A percentile compares a stretch with the other conserved stretches of the same genome.
phyloP scores from a whole-genome alignment of 1,140 invertebrate species.

The Potamilus streckersoni region DNA sequence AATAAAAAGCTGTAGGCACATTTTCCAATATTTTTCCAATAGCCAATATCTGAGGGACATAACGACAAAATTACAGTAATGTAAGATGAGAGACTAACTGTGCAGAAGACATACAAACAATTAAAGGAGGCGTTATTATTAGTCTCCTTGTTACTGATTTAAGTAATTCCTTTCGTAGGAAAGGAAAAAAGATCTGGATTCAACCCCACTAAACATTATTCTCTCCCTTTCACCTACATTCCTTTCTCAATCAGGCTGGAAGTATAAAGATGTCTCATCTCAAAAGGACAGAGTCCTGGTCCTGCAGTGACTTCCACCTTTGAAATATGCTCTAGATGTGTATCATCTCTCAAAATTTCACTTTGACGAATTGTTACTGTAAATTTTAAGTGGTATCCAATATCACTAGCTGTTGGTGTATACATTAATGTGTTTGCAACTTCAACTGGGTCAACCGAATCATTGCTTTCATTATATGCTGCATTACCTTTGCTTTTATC shows the following conservation, averaged over 20 bases:
- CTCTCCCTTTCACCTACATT: constrained; percentile 59
- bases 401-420: constrained; percentile 41
- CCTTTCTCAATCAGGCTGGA: constrained; percentile 69
- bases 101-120: no score
- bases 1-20: no score
- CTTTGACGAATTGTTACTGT: constrained; percentile 74
- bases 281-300: constrained; percentile 84
- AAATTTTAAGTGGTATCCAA: constrained; percentile 74
- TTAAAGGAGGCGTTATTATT: no score
- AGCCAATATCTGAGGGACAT: no score
- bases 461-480: constrained; percentile 15
- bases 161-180: no score
- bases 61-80: no score
- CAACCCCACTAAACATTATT: no score
- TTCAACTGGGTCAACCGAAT: constrained; percentile 20
- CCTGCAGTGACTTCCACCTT: constrained; percentile 75
- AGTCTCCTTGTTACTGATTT: no score
- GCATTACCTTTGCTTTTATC: constrained; percentile 11
- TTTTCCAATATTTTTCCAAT: no score
- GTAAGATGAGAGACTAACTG: no score
- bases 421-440: constrained; percentile 34
- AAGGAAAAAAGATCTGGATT: no score
- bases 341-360: constrained; percentile 68
- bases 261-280: constrained; percentile 81
- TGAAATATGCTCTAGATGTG: constrained; percentile 72